These are phyloP conservation scores for Lanius ludovicianus DNA, from an alignment of 2,113 vertebrate species.

Conservation along the genomic window DNA sequence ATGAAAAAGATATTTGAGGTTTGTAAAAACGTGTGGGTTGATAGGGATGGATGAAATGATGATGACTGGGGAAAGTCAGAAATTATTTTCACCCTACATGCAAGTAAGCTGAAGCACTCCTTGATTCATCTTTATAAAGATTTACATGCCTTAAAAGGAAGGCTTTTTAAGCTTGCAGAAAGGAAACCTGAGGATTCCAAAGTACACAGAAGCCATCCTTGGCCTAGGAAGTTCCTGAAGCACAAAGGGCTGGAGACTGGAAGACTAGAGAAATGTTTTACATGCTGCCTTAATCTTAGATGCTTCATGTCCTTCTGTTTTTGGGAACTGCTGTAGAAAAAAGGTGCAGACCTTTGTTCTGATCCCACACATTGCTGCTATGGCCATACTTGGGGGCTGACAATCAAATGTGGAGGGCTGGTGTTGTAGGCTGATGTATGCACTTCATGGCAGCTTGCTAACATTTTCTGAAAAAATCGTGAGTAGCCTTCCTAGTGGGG, in stretches of 20 bases:
- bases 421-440: neutral
- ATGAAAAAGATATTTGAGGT: neutral
- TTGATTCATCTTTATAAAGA: neutral
- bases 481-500: neutral
- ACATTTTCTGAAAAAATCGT: neutral
- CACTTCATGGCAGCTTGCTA: neutral
- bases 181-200: neutral
- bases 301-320: neutral
- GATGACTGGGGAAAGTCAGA: neutral
- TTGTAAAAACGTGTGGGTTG: neutral
- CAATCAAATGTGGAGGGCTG: neutral
- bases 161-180: neutral
- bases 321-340: neutral
- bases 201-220: neutral
- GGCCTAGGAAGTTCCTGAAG: neutral
- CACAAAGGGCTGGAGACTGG: neutral
- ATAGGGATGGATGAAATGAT: neutral
- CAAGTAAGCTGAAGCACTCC: neutral
- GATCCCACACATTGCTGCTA: neutral
- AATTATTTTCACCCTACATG: neutral
- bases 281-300: neutral
- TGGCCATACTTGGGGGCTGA: neutral
- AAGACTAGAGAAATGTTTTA: neutral
- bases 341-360: neutral
- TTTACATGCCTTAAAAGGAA: neutral